Evolutionary conservation across 2,888 invertebrate species (phyloP), one percentile per base, ranked within the genome.

Genomic region (Selenia dentaria): DNA sequence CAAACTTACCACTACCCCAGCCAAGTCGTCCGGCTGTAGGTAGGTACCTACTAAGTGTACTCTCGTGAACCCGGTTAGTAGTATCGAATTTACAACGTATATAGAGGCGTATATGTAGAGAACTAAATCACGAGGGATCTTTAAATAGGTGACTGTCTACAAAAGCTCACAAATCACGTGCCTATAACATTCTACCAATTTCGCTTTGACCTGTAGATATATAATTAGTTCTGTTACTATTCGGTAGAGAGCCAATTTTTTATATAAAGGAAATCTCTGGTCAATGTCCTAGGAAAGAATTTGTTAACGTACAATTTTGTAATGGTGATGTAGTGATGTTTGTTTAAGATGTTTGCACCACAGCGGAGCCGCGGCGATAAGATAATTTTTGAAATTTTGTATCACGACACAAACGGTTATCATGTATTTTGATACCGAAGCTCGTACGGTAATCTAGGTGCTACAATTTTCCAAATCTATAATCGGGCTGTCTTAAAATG

Each of bases 361-460:
- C 62, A 65, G 67, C 62, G 56, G 66, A 67, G 70, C 66, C 63
- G 51, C 42, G 44, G 37, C 12, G 86, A 86, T 87, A 85, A 86
- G 86, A 85, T 83, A 83, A 74, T 69, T 78, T 79, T 74, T 70
- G 65, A 83, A 77, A 73, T 73, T 51, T 71, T 73, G 69, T 83
- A 75, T 75, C 79, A 77, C 74, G 66, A 71, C 67, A 63, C 56
- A 55, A 4, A 57, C 59, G 60, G 70, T 71, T 83, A 82, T 82
- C 82, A 59, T 36, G 37, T 14, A 56, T 58, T 57, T 51, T 65
- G 79, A 83, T 83, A 48, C 57, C 63, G 68, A 58, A 68, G 66
- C 58, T 63, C 66, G 59, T 56, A 55, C 64, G 54, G 54, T 81
- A 77, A 81, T 77, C 79, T 78, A 60, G 49, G 67, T 59, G 59